Base-by-base conservation (phyloP, 2,888 invertebrate genomes). In the Chymomyza procnemis region DNA sequence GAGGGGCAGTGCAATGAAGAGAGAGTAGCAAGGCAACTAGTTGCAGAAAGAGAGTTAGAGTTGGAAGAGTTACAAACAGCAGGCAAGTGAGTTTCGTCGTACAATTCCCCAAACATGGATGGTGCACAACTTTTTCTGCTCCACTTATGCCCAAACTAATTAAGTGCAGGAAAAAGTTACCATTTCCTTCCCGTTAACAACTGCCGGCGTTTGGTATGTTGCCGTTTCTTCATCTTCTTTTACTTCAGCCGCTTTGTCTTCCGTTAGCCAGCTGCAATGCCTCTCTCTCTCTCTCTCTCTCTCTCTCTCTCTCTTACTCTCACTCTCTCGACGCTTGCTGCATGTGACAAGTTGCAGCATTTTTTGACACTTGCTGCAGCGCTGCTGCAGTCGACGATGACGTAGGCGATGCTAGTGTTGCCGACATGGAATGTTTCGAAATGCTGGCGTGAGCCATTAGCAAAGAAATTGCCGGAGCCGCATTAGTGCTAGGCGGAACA, bases 161-260 rank as follows among this genome's bases (percentile, higher is more conserved):
- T 83, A 83, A 83, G 83, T 87, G 85, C 87, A 87, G 87, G 85
- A 85, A 83, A 85, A 83, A 87, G 83, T 85, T 77, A 85, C 85
- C 80, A 85, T 75, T 83, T 83, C 85, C 86, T 75, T 76, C 71
- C 84, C 84, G 74, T 72, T 76, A 69, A 67, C 83, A 85, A 72
- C 73, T 74, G 69, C 70, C 76, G 67, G 64, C 65, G 68, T 26
- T 22, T 22, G 52, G 41, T 56, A 26, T 18, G 41, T 52, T 56
- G 41, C 12, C 6, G 26, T 62, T 62, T 54, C 57, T 58, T 61
- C 60, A 6, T 26, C 26, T 67, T 58, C 22, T 64, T n/a, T 6
- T 21, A 30, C 30, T 18, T 48, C 56, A 16, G 8, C 56, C 14
- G 30, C 52, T 61, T 52, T 50, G 48, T 48, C 60, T 26, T 47